phyloP scores from a whole-genome alignment of 2,888 invertebrate genomes.

The Maniola hyperantus region DNA sequence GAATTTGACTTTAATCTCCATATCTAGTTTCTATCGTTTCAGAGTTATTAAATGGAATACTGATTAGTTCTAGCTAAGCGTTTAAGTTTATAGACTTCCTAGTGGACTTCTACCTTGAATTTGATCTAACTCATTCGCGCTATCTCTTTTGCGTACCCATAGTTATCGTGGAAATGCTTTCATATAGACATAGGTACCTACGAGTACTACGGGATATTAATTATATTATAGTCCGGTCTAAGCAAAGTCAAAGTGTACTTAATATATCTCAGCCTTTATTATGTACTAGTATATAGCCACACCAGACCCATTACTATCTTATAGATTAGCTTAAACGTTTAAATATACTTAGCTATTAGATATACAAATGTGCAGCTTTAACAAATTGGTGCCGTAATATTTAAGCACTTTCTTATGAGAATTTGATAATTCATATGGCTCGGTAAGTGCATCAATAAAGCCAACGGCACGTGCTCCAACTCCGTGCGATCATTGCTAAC shows the following conservation, averaged over 20 bases:
- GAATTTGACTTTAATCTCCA: slow-evolving; percentile 15
- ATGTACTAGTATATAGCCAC: too few relatives aligned
- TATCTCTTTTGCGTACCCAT: too few relatives aligned
- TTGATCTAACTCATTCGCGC: neutral
- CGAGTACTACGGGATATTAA: too few relatives aligned
- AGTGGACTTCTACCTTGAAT: neutral
- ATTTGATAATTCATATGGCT: neutral
- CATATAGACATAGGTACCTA: too few relatives aligned
- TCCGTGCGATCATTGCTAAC: slow-evolving; percentile 27
- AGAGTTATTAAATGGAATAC: slow-evolving; percentile 7
- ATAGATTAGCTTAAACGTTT: too few relatives aligned
- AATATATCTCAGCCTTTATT: too few relatives aligned
- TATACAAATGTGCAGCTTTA: neutral
- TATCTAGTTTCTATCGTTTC: slow-evolving; percentile 5
- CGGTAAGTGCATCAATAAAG: slow-evolving; percentile 7
- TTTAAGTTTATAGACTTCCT: slow-evolving; percentile 1
- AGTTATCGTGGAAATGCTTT: too few relatives aligned
- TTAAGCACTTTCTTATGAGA: slow-evolving; percentile 1
- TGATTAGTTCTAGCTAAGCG: neutral
- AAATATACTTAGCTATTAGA: too few relatives aligned
- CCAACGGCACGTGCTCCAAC: slow-evolving; percentile 1
- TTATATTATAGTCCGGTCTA: too few relatives aligned
- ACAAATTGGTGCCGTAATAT: neutral
- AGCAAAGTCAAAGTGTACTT: too few relatives aligned
- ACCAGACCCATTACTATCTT: too few relatives aligned